Conservation (phyloP, 1,140 invertebrate species). For the Anastatus disparis region DNA sequence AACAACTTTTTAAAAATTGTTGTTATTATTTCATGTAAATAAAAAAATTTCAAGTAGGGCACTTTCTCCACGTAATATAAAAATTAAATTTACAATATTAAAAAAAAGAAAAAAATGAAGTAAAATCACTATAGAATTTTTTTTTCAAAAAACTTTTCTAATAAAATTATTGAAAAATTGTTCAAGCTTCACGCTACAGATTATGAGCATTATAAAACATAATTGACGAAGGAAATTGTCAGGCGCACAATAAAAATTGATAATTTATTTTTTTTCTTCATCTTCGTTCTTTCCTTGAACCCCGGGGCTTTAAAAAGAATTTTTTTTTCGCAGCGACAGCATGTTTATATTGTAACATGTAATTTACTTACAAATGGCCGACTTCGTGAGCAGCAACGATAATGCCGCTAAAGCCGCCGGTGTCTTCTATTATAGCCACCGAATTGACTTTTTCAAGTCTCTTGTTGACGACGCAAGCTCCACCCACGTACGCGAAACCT, state of each 20-base stretch:
- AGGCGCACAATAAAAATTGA: too few relatives aligned
- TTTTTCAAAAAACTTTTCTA: too few relatives aligned
- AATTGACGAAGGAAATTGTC: too few relatives aligned
- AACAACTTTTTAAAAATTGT: too few relatives aligned
- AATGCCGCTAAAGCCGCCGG: conserved; percentile 94
- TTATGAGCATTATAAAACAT: too few relatives aligned
- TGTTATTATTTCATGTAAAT: too few relatives aligned
- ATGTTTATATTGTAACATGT: background rate
- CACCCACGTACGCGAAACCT: conserved; percentile 96
- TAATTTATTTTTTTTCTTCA: too few relatives aligned
- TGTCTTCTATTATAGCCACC: conserved; percentile 96
- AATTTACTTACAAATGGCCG: conserved; percentile 89
- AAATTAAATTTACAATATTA: conserved; percentile 42
- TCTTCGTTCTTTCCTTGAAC: conserved; percentile 36
- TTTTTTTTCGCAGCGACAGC: background rate
- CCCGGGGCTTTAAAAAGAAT: background rate
- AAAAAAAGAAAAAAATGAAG: background rate
- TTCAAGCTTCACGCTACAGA: too few relatives aligned
- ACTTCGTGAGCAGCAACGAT: conserved; percentile 97
- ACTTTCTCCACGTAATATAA: too few relatives aligned
- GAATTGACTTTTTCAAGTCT: conserved; percentile 95
- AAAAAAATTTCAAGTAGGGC: too few relatives aligned
- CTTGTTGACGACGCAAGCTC: conserved; percentile 95
- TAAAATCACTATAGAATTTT: background rate
- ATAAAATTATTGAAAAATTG: too few relatives aligned